Percentiles rank a stretch among this genome's conserved stretches.
Evolutionary conservation across 2,113 vertebrate genomes (phyloP).

Genomic region (Apodemus speciosus): DNA sequence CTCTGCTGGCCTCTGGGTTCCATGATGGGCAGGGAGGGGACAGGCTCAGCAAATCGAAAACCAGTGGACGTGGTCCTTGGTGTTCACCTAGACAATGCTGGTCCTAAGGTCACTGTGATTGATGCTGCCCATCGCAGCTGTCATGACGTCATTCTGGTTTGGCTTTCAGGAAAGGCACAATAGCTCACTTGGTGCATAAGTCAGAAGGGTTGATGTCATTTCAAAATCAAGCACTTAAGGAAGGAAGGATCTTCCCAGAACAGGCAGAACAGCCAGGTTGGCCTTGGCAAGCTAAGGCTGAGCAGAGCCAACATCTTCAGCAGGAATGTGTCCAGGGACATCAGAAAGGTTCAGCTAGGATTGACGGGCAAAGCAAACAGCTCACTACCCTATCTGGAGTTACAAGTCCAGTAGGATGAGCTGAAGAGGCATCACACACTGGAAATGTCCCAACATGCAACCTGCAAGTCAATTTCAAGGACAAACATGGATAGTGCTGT

Average conservation of each 20-base stretch:
- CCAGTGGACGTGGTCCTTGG: not conserved
- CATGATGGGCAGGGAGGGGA: rapidly evolving
- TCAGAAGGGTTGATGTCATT: conserved; percentile 40
- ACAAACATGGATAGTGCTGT: too few relatives aligned
- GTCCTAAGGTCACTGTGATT: not conserved
- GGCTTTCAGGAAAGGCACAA: conserved; percentile 35
- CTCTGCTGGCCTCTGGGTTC: not conserved
- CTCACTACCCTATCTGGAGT: not conserved
- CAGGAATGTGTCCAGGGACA: not conserved
- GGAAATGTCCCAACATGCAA: rapidly evolving
- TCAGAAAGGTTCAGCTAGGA: not conserved
- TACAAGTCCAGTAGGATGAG: not conserved
- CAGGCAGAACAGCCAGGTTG: not conserved
- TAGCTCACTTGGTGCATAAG: conserved; percentile 24
- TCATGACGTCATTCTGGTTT: not conserved
- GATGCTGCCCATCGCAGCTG: not conserved
- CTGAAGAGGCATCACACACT: not conserved
- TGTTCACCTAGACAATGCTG: not conserved
- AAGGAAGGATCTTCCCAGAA: not conserved
- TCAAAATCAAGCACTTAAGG: conserved; percentile 61
- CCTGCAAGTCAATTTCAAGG: not conserved
- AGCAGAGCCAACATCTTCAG: not conserved
- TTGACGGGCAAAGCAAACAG: not conserved
- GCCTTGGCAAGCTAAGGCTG: not conserved
- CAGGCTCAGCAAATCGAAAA: not conserved